Base-by-base conservation (phyloP, 2,888 invertebrate species). In the Campoplex nolae region DNA sequence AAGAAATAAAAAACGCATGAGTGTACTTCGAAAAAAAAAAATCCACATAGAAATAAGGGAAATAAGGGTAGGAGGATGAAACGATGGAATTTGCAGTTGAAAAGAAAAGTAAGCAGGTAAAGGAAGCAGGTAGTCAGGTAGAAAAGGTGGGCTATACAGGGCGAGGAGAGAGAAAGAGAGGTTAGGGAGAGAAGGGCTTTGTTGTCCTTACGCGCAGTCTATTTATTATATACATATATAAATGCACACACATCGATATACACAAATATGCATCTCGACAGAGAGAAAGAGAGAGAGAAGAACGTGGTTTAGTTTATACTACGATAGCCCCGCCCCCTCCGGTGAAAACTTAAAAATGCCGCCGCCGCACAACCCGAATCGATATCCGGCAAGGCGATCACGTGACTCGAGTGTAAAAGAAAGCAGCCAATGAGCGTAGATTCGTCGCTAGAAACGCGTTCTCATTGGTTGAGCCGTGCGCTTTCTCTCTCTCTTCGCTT, bases 341-440 rank as follows among this genome's bases (percentile, higher is more conserved):
- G 86, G 89, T 92, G 94, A 94, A 95, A 96, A 97, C 96, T 97
- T 97, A 97, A 97, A 97, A 97, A 97, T 97, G 96, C 97, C 97
- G 97, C 97, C 97, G 96, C 96, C 95, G 96, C 96, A 96, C 96
- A 91, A 96, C 96, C 96, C 96, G 96, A 97, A 97, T 97, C 97
- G 96, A 97, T 97, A 97, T 96, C 96, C 96, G 95, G 93, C 93
- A 93, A 92, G 91, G 89, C 86, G 90, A 95, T 96, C 97, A 97
- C 96, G 96, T 86, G 86, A 84, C 48, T 7, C 77, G 48, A n/a
- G 51, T 38, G 9, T 38, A 67, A 62, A 67, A 58, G 3, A 42
- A 42, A 67, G 42, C 32, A 35, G 28, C 86, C 84, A 86, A 84
- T 83, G 2, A 51, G 62, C 16, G 1, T 6, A 1, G n/a, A 51